Evolutionary conservation across 2,797 vertebrate species (phyloP).

Genomic region (Meriones psammophilus): DNA sequence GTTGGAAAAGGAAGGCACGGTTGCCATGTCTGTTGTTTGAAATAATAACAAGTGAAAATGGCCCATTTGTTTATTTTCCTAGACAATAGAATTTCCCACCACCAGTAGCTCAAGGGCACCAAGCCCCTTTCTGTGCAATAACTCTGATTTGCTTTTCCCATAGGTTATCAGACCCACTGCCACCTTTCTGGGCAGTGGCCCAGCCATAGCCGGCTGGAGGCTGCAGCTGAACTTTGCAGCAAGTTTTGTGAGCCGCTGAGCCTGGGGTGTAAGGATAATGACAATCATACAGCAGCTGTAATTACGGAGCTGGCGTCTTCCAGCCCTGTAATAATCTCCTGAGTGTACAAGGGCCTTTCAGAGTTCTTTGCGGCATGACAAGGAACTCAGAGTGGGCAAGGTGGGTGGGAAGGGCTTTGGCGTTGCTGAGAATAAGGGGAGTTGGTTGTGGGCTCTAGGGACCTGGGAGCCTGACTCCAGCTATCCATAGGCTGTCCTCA

Average conservation of each 20-base stretch:
- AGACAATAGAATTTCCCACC: constrained; percentile 76
- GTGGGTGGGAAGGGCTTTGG: not conserved
- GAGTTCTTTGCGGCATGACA: constrained; percentile 53
- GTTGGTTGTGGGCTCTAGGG: constrained; percentile 38
- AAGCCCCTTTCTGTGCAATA: constrained; percentile 63
- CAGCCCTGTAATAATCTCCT: constrained; percentile 79
- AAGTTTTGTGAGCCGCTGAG: constrained; percentile 68
- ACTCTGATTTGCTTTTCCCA: constrained; percentile 60
- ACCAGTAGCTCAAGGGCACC: not conserved
- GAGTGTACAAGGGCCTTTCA: constrained; percentile 40
- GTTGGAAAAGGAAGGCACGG: constrained; percentile 72
- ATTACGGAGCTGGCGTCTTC: constrained; percentile 66
- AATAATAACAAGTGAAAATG: constrained; percentile 83
- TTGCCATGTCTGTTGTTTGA: constrained; percentile 67
- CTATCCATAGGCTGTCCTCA: constrained; percentile 20
- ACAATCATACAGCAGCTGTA: constrained; percentile 56
- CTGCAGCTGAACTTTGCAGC: constrained; percentile 9
- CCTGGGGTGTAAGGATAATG: constrained; percentile 65
- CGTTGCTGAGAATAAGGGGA: constrained; percentile 3
- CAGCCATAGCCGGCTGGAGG: not conserved
- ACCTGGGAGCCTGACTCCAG: constrained; percentile 27
- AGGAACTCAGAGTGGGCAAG: constrained; percentile 15
- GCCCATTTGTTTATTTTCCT: constrained; percentile 70
- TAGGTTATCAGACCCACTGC: constrained; percentile 66
- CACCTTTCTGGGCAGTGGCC: constrained; percentile 70